Percentiles rank a stretch among this genome's conserved stretches.
Evolutionary conservation across 2,113 vertebrate genomes (phyloP).

Genomic region (Gambusia affinis): DNA sequence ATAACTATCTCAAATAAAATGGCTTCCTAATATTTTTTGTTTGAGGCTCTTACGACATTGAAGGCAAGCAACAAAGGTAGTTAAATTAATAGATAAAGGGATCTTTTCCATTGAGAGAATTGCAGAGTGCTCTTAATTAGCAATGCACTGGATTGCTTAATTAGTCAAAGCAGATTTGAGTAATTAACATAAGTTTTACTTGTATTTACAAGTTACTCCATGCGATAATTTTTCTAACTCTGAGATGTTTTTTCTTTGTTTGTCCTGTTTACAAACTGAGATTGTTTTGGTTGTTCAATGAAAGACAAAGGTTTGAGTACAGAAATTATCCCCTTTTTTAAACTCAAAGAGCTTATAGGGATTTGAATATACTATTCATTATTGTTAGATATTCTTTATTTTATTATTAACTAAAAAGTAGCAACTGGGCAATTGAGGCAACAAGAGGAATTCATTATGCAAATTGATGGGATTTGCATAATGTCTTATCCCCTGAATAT

Average conservation of each 20-base stretch:
- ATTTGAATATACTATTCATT: conserved; percentile 58
- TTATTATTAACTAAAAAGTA: conserved; percentile 83
- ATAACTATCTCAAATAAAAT: background rate
- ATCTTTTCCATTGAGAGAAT: conserved; percentile 28
- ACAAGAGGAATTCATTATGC: conserved; percentile 97
- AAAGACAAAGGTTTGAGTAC: conserved; percentile 20
- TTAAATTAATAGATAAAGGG: conserved; percentile 76
- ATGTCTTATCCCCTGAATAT: conserved; percentile 94
- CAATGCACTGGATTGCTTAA: conserved; percentile 44
- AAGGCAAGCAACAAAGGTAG: conserved; percentile 55
- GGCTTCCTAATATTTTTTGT: conserved; percentile 22
- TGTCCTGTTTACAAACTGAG: conserved; percentile 8
- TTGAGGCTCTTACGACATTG: conserved; percentile 61
- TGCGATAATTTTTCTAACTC: background rate
- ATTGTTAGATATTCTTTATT: conserved; percentile 74
- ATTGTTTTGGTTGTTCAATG: conserved; percentile 25
- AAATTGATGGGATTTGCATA: conserved; percentile 95
- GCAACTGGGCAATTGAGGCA: conserved; percentile 88
- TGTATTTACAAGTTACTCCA: background rate
- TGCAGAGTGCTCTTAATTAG: conserved; percentile 75
- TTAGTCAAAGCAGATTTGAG: conserved; percentile 36
- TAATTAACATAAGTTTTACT: conserved; percentile 57
- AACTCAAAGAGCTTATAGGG: conserved; percentile 12
- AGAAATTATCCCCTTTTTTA: background rate
- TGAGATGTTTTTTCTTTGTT: conserved; percentile 4